Evolutionary conservation across 2,888 invertebrate species (phyloP).

Genomic region (Agrotis clavis): DNA sequence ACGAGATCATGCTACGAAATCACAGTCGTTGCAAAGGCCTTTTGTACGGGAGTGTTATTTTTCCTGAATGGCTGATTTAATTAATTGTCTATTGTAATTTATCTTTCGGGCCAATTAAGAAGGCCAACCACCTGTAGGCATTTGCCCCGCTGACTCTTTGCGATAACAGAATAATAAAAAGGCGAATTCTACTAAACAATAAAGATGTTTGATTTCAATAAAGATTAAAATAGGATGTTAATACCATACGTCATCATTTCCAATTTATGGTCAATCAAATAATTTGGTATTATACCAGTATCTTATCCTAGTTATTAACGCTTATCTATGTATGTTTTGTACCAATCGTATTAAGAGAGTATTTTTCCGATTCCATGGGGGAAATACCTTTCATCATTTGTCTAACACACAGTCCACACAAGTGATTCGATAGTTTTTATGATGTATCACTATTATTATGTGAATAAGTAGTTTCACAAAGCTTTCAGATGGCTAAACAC

Average conservation of each 20-base stretch:
- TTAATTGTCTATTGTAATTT: neutral
- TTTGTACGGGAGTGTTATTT: neutral
- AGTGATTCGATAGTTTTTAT: too few species aligned
- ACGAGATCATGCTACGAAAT: slow-evolving; percentile 35
- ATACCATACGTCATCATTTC: slow-evolving; percentile 8
- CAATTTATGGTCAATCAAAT: slow-evolving; percentile 12
- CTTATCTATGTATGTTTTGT: slow-evolving; percentile 18
- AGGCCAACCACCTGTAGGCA: slow-evolving; percentile 15
- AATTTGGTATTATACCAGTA: slow-evolving; percentile 18
- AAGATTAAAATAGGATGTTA: slow-evolving; percentile 33
- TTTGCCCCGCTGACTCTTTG: slow-evolving; percentile 1
- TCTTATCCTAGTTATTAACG: slow-evolving; percentile 40
- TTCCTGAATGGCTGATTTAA: neutral
- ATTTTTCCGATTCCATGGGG: slow-evolving; percentile 9
- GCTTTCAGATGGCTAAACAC: too few species aligned
- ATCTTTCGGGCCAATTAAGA: neutral
- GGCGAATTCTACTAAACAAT: slow-evolving; percentile 28
- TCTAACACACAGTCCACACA: too few species aligned
- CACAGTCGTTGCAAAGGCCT: too few species aligned
- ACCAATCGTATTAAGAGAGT: neutral
- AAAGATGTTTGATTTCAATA: slow-evolving; percentile 33
- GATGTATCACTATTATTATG: too few species aligned
- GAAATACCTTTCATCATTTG: slow-evolving; percentile 14
- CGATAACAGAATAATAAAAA: slow-evolving; percentile 10
- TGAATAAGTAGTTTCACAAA: too few species aligned